Evolutionary conservation across 2,113 vertebrate genomes (phyloP), one percentile per base, ranked within the genome.

Genomic region (Cyprinodon variegatus): DNA sequence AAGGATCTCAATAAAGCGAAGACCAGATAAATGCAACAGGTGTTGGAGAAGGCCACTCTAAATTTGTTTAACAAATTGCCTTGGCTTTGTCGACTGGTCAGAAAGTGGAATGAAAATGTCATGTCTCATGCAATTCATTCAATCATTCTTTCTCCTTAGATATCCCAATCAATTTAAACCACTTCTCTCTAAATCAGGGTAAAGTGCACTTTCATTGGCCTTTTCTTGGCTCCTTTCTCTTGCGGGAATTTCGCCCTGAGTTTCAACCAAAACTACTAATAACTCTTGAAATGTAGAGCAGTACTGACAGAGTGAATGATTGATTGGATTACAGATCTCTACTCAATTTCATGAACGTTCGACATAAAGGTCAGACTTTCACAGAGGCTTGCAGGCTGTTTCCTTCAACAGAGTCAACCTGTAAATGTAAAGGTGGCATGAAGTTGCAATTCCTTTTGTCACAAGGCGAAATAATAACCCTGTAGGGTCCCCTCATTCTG

Each of bases 61-160:
- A 77, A 82, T 91, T 76, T 46, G 86, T 80, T 85, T 60, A 46
- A 71, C 85, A 82, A 80, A 88, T 67, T 75, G 76, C 76, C 50
- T 79, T 38, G 38, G 78, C 61, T 86, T 85, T 80, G 79, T 72
- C 80, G 80, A 75, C 63, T 48, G 70, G 86, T 82, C 84, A 86
- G 68, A 84, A 78, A 69, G 83, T 22, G 43, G 81, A 87, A 82
- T 75, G 45, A 68, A 86, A 85, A 50, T 59, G 65, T 67, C 65
- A 39, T 43, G 53, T 78, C 74, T 80, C 29, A 65, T 39, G 68
- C 29, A 69, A 50, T 64, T 74, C 53, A 67, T 76, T 81, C 70
- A 84, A 53, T 78, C 79, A 57, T 74, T 64, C 65, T 76, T 78
- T 72, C 48, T 60, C 61, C 70, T 72, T 14, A 43, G 65, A 78